Conservation (phyloP, 2,888 invertebrate genomes). For the Sarcophaga rosellei region DNA sequence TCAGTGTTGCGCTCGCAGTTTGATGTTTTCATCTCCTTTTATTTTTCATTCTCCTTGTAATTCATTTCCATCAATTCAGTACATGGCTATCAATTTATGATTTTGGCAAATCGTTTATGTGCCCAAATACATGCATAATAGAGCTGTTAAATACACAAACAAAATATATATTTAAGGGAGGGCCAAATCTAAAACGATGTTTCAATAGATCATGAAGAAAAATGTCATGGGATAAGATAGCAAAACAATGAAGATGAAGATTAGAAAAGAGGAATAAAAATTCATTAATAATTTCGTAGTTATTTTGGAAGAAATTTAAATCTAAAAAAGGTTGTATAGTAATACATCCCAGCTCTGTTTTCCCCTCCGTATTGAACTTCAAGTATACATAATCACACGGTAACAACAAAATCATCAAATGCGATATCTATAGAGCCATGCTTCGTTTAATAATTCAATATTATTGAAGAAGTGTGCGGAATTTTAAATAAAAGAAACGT, state of each 20-base stretch:
- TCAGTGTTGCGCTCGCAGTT: neutral
- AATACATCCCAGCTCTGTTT: neutral
- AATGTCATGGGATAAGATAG: too few species aligned
- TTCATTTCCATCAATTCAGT: neutral
- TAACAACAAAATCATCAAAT: conserved; percentile 38
- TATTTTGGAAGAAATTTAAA: neutral
- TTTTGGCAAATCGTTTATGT: conserved; percentile 30
- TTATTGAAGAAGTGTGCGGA: neutral
- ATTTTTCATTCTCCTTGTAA: neutral
- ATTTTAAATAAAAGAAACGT: conserved; percentile 4
- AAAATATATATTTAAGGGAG: neutral
- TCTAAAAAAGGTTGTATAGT: neutral
- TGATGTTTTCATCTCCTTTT: conserved; percentile 3
- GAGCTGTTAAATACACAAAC: conserved; percentile 7
- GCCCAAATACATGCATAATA: neutral
- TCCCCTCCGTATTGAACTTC: neutral
- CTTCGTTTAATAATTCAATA: conserved; percentile 33
- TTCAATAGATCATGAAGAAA: neutral
- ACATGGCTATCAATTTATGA: conserved; percentile 46
- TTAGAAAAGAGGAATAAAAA: neutral
- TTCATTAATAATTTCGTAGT: neutral
- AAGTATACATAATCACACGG: conserved; percentile 9
- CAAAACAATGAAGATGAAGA: too few species aligned
- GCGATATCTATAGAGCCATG: conserved; percentile 31
- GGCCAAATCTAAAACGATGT: neutral